Percentiles rank a stretch among this genome's conserved stretches.
These are phyloP conservation scores for Taeniopygia guttata DNA, from an alignment of 2,797 vertebrate species.

Conservation along the genomic window DNA sequence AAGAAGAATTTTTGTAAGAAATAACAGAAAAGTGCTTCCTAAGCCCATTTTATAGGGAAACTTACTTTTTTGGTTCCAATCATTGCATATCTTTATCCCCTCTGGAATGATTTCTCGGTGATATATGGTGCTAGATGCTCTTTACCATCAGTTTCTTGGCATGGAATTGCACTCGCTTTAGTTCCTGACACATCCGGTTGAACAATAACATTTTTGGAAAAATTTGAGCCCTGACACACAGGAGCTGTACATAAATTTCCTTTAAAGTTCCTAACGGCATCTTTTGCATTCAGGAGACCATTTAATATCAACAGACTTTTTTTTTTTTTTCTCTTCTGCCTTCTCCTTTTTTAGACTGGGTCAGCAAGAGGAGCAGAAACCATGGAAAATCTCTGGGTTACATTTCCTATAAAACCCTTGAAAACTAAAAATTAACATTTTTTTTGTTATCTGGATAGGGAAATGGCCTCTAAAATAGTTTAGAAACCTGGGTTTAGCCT, in stretches of 20 bases:
- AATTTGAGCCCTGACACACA: conserved; percentile 33
- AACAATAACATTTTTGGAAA: conserved; percentile 49
- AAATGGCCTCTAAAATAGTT: neutral
- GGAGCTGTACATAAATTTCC: conserved; percentile 48
- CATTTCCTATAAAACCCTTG: neutral
- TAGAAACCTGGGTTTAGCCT: neutral
- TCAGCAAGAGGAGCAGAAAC: neutral
- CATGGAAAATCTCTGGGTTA: neutral
- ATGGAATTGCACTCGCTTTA: neutral
- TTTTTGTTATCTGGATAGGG: neutral
- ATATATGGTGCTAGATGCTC: conserved; percentile 37
- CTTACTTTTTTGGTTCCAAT: neutral
- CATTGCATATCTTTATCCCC: conserved; percentile 35
- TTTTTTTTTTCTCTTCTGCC: neutral
- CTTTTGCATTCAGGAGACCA: conserved; percentile 23
- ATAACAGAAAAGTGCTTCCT: neutral
- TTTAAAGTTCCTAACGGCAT: conserved; percentile 29
- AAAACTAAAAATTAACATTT: neutral
- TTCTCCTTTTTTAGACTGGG: neutral
- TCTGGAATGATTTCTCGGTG: neutral
- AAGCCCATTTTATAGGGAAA: conserved; percentile 22
- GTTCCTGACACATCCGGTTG: conserved; percentile 17
- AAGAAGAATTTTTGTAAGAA: conserved; percentile 18
- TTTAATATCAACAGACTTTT: neutral
- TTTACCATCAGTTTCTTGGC: conserved; percentile 50